phyloP scores from a whole-genome alignment of 30 jellyfish, hydroid and myxozoan species.

The Aurelia aurita complex sp. Pacific region DNA sequence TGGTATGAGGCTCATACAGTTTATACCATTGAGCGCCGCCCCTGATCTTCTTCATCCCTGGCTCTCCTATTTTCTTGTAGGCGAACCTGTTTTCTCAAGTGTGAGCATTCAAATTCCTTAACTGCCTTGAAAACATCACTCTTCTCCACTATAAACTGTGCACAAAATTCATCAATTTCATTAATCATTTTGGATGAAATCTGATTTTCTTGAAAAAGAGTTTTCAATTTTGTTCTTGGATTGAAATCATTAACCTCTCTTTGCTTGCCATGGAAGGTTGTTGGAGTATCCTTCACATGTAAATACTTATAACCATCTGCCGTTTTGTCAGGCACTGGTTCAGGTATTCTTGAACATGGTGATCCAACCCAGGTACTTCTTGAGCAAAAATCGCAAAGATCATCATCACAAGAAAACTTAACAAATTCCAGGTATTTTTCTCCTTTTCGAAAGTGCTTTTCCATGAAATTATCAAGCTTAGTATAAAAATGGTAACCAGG shows the following conservation, averaged over 20 bases:
- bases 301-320: conserved; percentile 12
- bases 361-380: conserved; percentile 37
- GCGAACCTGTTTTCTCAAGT: conserved; percentile 2
- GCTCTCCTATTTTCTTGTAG: conserved; percentile 2
- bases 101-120: conserved; percentile 1
- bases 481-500: conserved; percentile 33
- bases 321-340: conserved; percentile 45
- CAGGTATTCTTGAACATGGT: conserved; percentile 28
- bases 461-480: conserved; percentile 5
- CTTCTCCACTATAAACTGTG: conserved; percentile 21
- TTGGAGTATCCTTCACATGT: conserved; percentile 21
- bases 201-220: background rate
- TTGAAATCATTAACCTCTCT: conserved; percentile 52
- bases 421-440: conserved; percentile 28
- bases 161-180: conserved; percentile 21
- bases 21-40: no score
- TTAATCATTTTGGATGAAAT: background rate
- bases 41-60: background rate
- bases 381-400: conserved; percentile 1
- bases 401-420: conserved; percentile 2
- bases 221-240: conserved; percentile 19
- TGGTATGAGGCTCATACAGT: no score
- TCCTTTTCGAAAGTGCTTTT: conserved; percentile 22
- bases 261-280: conserved; percentile 7
- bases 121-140: background rate